phyloP scores from a whole-genome alignment of 2,113 vertebrate genomes.

The Spea bombifrons region DNA sequence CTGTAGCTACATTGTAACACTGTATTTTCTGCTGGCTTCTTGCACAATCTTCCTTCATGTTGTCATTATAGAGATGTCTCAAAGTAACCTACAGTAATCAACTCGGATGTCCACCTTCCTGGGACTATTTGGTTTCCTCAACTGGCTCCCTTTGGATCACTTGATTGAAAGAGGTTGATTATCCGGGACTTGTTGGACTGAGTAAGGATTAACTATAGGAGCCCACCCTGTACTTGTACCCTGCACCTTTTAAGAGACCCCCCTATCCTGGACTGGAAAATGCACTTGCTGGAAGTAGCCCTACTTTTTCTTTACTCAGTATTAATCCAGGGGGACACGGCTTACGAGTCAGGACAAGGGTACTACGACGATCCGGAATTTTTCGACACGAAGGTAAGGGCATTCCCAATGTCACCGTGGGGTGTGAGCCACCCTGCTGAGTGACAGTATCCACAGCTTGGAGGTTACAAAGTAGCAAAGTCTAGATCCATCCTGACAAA shows the following conservation, averaged over 20 bases:
- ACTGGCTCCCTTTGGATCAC: conserved; percentile 56
- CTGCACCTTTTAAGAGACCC: neutral
- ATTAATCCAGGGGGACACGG: conserved; percentile 50
- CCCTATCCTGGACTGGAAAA: conserved; percentile 50
- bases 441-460: no score
- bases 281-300: conserved; percentile 72
- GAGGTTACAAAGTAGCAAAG: no score
- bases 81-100: conserved; percentile 49
- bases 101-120: conserved; percentile 68
- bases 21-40: neutral
- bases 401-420: neutral
- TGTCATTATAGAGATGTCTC: conserved; percentile 26
- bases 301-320: conserved; percentile 56
- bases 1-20: neutral
- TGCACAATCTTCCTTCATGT: conserved; percentile 2
- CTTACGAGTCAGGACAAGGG: conserved; percentile 67
- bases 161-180: conserved; percentile 51
- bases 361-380: conserved; percentile 66
- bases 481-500: no score
- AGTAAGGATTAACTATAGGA: conserved; percentile 53
- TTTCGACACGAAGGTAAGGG: conserved; percentile 65
- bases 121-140: conserved; percentile 52
- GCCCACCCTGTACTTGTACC: neutral
- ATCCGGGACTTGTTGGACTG: conserved; percentile 46
- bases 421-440: neutral